These are phyloP conservation scores for Hermaeophaga mercurialis DNA, from an alignment of 2,888 invertebrate species.

Conservation along the genomic window DNA sequence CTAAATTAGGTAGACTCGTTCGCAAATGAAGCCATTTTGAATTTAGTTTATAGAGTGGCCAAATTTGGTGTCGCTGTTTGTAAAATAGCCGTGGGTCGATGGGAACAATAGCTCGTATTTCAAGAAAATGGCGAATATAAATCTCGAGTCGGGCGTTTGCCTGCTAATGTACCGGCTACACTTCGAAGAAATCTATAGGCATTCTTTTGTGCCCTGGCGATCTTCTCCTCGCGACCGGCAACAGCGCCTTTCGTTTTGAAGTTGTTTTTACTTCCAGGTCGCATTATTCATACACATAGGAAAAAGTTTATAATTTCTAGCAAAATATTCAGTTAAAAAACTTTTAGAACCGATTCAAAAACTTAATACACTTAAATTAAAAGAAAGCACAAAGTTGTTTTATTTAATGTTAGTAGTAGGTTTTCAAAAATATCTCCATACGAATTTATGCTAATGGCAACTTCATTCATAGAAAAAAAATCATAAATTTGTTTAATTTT, in stretches of 20 bases:
- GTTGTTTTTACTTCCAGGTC: slow-evolving; percentile 25
- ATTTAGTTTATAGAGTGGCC: slow-evolving; percentile 59
- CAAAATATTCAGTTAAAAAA: too few relatives aligned
- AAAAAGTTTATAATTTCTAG: too few relatives aligned
- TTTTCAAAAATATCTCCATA: too few relatives aligned
- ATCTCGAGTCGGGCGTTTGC: slow-evolving; percentile 51
- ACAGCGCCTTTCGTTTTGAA: slow-evolving; percentile 20
- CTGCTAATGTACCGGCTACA: slow-evolving; percentile 52
- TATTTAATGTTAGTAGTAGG: too few relatives aligned
- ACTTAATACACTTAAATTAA: too few relatives aligned
- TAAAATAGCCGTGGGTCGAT: slow-evolving; percentile 56
- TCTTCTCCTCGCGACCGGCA: slow-evolving; percentile 17
- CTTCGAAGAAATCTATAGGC: slow-evolving; percentile 49
- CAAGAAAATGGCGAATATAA: slow-evolving; percentile 54
- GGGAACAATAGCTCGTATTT: slow-evolving; percentile 57
- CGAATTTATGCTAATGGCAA: too few relatives aligned
- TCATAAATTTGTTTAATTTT: too few relatives aligned
- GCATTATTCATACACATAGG: slow-evolving; percentile 2
- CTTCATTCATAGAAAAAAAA: too few relatives aligned
- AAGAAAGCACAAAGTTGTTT: too few relatives aligned
- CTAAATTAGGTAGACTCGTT: slow-evolving; percentile 51
- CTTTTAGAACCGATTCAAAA: too few relatives aligned
- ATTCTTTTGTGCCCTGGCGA: slow-evolving; percentile 28
- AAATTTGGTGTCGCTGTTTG: slow-evolving; percentile 59
- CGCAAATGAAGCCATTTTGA: slow-evolving; percentile 60